A percentile compares a stretch with the other conserved stretches of the same genome.
Evolutionary conservation across 2,113 vertebrate genomes (phyloP).

Genomic region (Scartelaos histophorus): DNA sequence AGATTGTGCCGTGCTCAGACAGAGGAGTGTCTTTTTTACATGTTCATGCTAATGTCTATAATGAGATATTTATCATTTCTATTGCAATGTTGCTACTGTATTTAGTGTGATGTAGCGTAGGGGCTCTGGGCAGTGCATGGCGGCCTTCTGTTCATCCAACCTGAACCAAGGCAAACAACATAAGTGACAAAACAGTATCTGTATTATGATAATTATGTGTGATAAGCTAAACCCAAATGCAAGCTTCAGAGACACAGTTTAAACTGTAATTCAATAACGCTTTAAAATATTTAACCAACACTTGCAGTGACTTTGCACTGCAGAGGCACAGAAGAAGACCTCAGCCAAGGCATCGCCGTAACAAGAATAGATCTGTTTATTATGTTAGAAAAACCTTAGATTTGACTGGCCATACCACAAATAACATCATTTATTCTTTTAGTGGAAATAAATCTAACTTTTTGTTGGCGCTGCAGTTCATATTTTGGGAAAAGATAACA

Average conservation of each 20-base stretch:
- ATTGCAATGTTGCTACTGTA: neutral
- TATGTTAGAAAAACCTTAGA: neutral
- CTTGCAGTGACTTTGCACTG: neutral
- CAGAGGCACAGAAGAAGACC: neutral
- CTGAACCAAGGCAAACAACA: neutral
- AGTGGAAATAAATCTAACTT: neutral
- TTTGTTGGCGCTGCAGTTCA: no score
- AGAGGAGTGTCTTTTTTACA: conserved; percentile 7
- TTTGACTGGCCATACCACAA: neutral
- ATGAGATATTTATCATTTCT: conserved; percentile 10
- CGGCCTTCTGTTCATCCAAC: conserved; percentile 1
- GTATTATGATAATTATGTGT: neutral
- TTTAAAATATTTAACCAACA: neutral
- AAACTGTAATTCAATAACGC: neutral
- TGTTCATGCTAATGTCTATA: conserved; percentile 4
- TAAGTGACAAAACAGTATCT: neutral
- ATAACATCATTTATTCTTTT: neutral
- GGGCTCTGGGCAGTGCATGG: conserved; percentile 8
- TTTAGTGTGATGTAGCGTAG: conserved; percentile 9
- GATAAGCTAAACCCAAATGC: neutral
- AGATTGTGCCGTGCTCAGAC: conserved; percentile 21
- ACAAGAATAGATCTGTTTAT: neutral
- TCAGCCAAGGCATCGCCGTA: neutral
- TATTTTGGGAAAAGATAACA: no score
- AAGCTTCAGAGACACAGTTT: neutral